These are phyloP conservation scores for Verasper variegatus DNA, from an alignment of 2,113 vertebrate genomes.

Conservation along the genomic window DNA sequence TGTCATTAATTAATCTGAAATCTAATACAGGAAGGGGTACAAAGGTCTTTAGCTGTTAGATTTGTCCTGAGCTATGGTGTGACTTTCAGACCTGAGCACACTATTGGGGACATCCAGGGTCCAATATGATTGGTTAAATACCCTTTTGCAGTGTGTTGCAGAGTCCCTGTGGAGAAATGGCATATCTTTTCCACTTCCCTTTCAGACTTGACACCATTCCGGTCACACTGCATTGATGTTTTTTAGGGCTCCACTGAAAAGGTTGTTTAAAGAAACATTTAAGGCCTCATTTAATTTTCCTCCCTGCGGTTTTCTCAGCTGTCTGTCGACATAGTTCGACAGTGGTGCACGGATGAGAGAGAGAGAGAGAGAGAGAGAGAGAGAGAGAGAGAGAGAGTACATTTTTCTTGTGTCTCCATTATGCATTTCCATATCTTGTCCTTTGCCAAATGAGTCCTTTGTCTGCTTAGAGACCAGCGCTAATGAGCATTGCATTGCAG, in stretches of 20 bases:
- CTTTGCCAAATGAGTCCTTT: conserved; percentile 57
- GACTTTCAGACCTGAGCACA: background rate
- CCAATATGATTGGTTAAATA: conserved; percentile 15
- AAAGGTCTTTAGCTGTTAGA: background rate
- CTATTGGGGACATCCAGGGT: background rate
- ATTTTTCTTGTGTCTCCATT: conserved; percentile 28
- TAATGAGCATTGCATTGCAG: conserved; percentile 61
- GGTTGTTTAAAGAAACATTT: conserved; percentile 47
- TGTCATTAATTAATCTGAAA: no score
- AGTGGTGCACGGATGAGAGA: background rate
- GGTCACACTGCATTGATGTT: conserved; percentile 19
- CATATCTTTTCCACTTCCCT: background rate
- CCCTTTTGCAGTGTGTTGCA: background rate
- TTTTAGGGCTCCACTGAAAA: conserved; percentile 5
- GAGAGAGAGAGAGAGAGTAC: background rate
- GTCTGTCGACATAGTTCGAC: background rate
- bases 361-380: conserved; percentile 1
- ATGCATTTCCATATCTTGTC: conserved; percentile 43
- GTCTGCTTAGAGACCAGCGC: conserved; percentile 41
- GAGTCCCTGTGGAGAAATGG: background rate
- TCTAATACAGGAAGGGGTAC: no score
- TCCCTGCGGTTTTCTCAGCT: conserved; percentile 1
- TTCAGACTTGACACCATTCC: conserved; percentile 13
- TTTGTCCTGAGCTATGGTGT: background rate
- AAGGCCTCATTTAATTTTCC: conserved; percentile 36